Evolutionary conservation across 1,140 invertebrate genomes (phyloP).

Genomic region (Bombus picipes): DNA sequence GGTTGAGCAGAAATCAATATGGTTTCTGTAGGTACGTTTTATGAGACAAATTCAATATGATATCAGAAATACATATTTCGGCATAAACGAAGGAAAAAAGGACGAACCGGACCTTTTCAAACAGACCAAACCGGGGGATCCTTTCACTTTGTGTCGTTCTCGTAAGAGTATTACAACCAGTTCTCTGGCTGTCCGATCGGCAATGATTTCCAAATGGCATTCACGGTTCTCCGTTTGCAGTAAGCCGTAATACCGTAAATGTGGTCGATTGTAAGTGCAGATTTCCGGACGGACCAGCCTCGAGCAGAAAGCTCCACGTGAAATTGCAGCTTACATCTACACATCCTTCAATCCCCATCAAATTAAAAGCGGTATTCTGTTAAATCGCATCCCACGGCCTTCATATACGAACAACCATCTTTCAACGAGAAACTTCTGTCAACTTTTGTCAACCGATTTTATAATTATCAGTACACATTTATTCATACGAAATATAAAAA

Average conservation of each 20-base stretch:
- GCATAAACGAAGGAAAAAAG: not conserved
- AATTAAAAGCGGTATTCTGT: constrained; percentile 59
- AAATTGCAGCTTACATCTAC: constrained; percentile 53
- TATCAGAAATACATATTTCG: constrained; percentile 18
- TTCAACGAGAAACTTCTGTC: not conserved
- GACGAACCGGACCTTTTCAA: constrained; percentile 12
- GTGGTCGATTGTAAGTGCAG: constrained; percentile 64
- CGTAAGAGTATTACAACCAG: constrained; percentile 32
- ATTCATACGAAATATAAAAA: not conserved
- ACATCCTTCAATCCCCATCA: constrained; percentile 36
- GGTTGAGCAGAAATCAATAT: not conserved
- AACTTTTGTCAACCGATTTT: not conserved
- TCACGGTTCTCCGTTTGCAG: constrained; percentile 48
- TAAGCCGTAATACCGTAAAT: constrained; percentile 67
- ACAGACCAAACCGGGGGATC: not conserved
- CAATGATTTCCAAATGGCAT: constrained; percentile 47
- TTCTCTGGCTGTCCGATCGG: constrained; percentile 34
- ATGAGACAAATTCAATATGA: not conserved
- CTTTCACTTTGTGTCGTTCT: constrained; percentile 23
- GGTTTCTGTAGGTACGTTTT: not conserved
- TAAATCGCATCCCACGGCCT: not conserved
- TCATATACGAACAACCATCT: not conserved
- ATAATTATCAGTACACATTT: not conserved
- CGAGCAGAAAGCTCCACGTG: constrained; percentile 35
- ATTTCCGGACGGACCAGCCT: constrained; percentile 55